Conservation (phyloP, 2,888 invertebrate species). For the Erebia palarica region DNA sequence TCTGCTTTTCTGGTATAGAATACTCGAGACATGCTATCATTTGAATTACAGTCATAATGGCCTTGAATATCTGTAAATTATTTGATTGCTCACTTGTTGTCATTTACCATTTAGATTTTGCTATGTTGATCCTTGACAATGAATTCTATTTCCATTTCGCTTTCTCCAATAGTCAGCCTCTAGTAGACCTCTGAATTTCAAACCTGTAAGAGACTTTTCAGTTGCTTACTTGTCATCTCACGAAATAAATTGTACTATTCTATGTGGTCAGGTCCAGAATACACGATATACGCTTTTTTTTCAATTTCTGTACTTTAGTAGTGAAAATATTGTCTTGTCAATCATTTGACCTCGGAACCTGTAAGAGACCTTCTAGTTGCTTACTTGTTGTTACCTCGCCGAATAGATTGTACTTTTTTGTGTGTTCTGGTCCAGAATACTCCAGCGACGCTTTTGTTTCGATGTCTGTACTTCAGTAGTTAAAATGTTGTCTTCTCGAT, state of each 20-base stretch:
- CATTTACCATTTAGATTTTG: background rate
- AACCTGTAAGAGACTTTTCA: conserved; percentile 1
- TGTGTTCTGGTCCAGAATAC: background rate
- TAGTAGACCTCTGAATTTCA: background rate
- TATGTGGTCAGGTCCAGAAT: background rate
- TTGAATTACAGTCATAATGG: too few species aligned
- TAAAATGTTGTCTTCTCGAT: background rate
- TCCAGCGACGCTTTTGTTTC: background rate
- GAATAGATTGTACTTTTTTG: background rate
- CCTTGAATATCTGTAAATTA: background rate
- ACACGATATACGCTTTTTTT: background rate
- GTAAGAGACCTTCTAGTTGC: background rate
- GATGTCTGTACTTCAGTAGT: background rate
- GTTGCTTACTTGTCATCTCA: background rate
- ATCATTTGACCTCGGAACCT: background rate
- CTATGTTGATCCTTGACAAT: too few species aligned
- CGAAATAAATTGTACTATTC: background rate
- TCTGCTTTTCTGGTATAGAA: too few species aligned
- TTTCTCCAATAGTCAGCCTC: background rate
- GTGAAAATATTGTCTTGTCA: background rate
- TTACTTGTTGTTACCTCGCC: background rate
- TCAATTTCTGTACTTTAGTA: background rate
- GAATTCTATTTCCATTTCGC: background rate
- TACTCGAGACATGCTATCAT: too few species aligned
- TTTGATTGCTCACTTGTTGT: background rate